Evolutionary conservation across 1,140 invertebrate species (phyloP).

Genomic region (Bathynomus jamesi): DNA sequence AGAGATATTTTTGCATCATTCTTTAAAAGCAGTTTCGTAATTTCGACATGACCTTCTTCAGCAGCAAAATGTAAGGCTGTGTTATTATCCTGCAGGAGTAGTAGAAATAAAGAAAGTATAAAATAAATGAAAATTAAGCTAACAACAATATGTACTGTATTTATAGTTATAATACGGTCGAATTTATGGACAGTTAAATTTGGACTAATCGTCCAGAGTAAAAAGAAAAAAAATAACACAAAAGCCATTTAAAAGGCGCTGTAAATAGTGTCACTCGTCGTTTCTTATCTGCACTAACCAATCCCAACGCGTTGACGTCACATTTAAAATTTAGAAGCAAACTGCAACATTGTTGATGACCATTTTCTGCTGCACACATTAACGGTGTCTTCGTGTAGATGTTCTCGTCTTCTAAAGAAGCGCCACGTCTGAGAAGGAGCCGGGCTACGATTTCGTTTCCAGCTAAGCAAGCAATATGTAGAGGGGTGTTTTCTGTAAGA

Average conservation of each 20-base stretch:
- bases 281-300: too few species aligned
- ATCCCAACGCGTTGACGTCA: constrained; percentile 36
- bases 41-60: constrained; percentile 70
- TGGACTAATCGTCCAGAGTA: too few species aligned
- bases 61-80: constrained; percentile 88
- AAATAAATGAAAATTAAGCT: neutral
- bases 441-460: too few species aligned
- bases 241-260: too few species aligned
- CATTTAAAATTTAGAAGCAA: constrained; percentile 43
- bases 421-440: constrained; percentile 44
- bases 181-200: neutral
- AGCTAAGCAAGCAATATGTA: too few species aligned
- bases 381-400: constrained; percentile 47
- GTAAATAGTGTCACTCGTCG: too few species aligned
- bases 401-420: constrained; percentile 47
- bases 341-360: constrained; percentile 44
- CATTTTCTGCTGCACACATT: constrained; percentile 48
- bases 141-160: neutral
- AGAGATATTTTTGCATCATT: constrained; percentile 58
- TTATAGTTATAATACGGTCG: neutral
- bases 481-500: too few species aligned
- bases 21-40: constrained; percentile 68
- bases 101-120: neutral
- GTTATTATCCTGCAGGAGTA: constrained; percentile 47
- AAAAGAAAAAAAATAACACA: too few species aligned